Percentiles rank a stretch among this genome's conserved stretches.
Conservation (phyloP, 2,113 vertebrate species). For the Salvelinus sp. region DNA sequence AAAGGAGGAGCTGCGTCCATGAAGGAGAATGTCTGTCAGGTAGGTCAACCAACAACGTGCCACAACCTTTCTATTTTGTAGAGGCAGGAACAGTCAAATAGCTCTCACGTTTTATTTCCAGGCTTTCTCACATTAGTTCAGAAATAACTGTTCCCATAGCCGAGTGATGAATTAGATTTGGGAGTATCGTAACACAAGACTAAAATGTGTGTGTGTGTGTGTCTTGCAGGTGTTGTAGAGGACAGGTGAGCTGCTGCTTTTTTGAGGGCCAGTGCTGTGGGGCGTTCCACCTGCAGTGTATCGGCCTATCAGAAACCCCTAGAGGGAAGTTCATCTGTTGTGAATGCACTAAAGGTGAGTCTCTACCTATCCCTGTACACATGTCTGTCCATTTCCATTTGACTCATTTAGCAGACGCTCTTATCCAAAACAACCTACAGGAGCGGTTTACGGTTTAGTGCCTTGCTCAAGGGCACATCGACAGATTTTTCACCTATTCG, state of each 20-base stretch:
- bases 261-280: constrained; percentile 97
- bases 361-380: no score
- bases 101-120: no score
- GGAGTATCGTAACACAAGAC: background rate
- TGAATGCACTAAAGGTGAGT: constrained; percentile 89
- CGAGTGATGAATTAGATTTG: background rate
- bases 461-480: no score
- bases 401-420: no score
- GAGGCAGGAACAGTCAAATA: no score
- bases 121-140: no score
- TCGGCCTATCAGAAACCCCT: constrained; percentile 86
- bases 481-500: no score
- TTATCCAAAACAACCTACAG: no score
- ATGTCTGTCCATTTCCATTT: no score
- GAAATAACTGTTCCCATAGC: no score
- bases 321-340: constrained; percentile 91
- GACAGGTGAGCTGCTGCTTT: constrained; percentile 86
- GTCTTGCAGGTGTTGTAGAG: constrained; percentile 88
- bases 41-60: constrained; percentile 41
- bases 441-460: no score
- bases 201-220: background rate
- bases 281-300: constrained; percentile 93
- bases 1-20: constrained; percentile 86
- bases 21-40: constrained; percentile 99
- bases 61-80: background rate